Base-by-base conservation (phyloP, 92 coral and sea anemone genomes). In the Zoanthus solanderi region DNA sequence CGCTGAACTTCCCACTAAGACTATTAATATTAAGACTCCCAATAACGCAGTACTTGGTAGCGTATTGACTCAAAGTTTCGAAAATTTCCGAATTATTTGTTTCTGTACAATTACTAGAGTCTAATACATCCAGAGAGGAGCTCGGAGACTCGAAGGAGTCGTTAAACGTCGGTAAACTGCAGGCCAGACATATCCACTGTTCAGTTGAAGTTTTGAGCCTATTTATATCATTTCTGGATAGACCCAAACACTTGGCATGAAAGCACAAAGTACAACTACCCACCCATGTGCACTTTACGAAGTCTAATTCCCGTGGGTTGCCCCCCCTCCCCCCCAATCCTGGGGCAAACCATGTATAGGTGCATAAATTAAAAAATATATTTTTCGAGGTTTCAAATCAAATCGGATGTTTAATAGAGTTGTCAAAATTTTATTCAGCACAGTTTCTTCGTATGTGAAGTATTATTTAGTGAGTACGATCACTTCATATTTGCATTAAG, bases 21-120 rank as follows among this genome's bases (percentile, higher is more conserved):
- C 89, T 86, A 52, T 75, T 86, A 2, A 76, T 77, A 34, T 86
- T 86, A 9, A 73, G 57, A 78, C 84, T 77, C 50, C 89, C 89
- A 52, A 75, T 76, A 65, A 76, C 89, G 68, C 85, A 76, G 60
- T 75, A 23, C 48, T 75, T 48, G 5, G 48, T 48, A 29, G 37
- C 79, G 18, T n/a, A 23, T 29, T 13, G 79, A 9, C 45, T 71
- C 5, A 71, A 12, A 37, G 66, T 58, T 0, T 71, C 15, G n/a
- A 71, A 3, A 18, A 32, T 71, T 9, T 71, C 45, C 75, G 75
- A 28, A 32, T 1, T 71, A 4, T 58, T 17, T 58, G 18, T 58
- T 12, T 58, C 66, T 12, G 66, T 12, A 17, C 66, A 58, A 17
- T 58, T 58, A 0, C 15, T 17, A 58, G 18, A 17, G 18, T 58